phyloP scores from a whole-genome alignment of 2,888 invertebrate species.

The Drosophila percnosoma region DNA sequence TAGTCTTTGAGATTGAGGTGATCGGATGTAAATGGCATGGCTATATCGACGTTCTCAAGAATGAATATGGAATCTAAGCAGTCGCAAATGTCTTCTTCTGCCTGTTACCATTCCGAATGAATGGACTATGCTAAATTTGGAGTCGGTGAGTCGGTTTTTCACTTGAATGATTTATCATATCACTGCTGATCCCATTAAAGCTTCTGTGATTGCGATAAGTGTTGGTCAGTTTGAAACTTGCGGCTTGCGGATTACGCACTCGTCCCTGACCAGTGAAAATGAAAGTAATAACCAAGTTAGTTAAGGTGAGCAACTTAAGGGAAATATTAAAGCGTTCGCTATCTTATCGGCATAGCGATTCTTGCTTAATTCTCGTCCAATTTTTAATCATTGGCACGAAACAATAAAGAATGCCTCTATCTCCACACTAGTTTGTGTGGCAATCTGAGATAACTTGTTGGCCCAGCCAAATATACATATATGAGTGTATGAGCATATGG shows the following conservation, averaged over 20 bases:
- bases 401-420: constrained; percentile 57
- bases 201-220: constrained; percentile 36
- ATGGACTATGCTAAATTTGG: background rate
- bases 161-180: constrained; percentile 43
- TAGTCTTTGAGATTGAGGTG: background rate
- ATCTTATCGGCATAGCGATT: constrained; percentile 71
- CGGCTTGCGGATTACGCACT: constrained; percentile 29
- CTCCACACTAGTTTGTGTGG: constrained; percentile 14
- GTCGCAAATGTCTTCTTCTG: background rate
- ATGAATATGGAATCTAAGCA: background rate
- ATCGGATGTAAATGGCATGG: background rate
- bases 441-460: constrained; percentile 51
- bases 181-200: constrained; percentile 20
- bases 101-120: background rate
- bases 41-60: background rate
- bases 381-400: constrained; percentile 52
- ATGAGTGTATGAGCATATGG: constrained; percentile 6
- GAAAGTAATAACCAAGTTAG: constrained; percentile 7
- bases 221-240: constrained; percentile 34
- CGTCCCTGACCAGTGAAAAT: constrained; percentile 7
- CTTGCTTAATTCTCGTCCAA: constrained; percentile 66
- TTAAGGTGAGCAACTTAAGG: constrained; percentile 9
- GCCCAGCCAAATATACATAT: constrained; percentile 27
- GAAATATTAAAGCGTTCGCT: constrained; percentile 23
- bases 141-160: background rate